Evolutionary conservation across 2,113 vertebrate genomes (phyloP), one percentile per base, ranked within the genome.

Genomic region (Coturnix japonica): DNA sequence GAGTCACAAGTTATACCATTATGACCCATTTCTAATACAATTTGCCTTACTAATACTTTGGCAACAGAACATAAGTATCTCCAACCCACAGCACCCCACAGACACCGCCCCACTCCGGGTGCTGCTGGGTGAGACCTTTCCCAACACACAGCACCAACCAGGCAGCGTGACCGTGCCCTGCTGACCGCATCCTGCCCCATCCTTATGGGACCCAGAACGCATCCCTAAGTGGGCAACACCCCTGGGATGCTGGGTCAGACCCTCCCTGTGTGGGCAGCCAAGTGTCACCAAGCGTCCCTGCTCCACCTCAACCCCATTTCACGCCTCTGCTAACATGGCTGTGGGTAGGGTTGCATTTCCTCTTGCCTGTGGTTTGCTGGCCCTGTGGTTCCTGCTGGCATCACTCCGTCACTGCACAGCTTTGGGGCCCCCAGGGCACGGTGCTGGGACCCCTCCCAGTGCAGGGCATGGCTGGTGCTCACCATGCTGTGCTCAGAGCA

Each of bases 371-470:
- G 9, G 13, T 63, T 91, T 70, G 15, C 33, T 5, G 4, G 53
- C n/a, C 25, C 47, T 35, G 16, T 0, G 3, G 41, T 44, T 87
- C 20, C 30, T 83, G 31, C 51, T 1, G 13, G 83, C 75, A 53
- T 47, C 1, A 0, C 39, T 61, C 53, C 1, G 0, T 49, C 82
- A 51, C 6, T 11, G 20, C 0, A 0, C 0, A 1, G 47, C 4
- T 0, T 23, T 81, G 3, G 60, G 83, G 59, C 47, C 59, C 66
- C 61, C 1, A 56, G 0, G 7, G 75, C 8, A 1, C 49, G 41
- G 6, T 0, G 2, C 47, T 2, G 79, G 74, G 82, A 82, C 18
- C 2, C 0, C 0, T 22, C 7, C 59, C 59, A 17, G 9, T 44
- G 71, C 26, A 28, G 87, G 43, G 47, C 67, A 22, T 11, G 0